These are phyloP conservation scores for Gandaritis pyraliata DNA, from an alignment of 2,888 invertebrate species.

Conservation along the genomic window DNA sequence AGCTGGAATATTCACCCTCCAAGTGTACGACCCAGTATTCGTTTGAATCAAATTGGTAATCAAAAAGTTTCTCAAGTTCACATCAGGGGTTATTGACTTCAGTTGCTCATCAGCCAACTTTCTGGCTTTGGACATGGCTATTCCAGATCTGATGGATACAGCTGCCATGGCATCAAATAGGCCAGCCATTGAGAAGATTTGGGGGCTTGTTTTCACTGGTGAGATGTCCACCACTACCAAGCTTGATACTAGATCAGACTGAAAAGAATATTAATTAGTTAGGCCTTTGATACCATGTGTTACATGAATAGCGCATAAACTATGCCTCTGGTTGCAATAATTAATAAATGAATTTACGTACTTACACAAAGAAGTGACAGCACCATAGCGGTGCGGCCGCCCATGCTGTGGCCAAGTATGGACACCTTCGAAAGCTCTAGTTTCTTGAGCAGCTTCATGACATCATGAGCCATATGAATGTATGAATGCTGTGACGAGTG, in stretches of 20 bases:
- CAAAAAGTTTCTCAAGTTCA: conserved; percentile 89
- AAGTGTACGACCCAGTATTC: conserved; percentile 86
- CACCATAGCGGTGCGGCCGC: conserved; percentile 95
- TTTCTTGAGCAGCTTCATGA: conserved; percentile 85
- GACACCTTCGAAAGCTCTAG: conserved; percentile 86
- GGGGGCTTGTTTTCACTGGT: conserved; percentile 86
- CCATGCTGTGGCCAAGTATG: conserved; percentile 97
- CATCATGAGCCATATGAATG: conserved; percentile 87
- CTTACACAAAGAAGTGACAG: conserved; percentile 88
- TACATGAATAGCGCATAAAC: neutral
- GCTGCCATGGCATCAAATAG: conserved; percentile 88
- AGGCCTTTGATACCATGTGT: neutral
- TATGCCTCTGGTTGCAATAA: neutral
- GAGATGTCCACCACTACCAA: conserved; percentile 89
- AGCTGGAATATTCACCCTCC: conserved; percentile 92
- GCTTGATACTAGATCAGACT: conserved; percentile 86
- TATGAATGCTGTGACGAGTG: conserved; percentile 91
- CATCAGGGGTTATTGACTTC: conserved; percentile 81
- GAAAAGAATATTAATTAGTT: conserved; percentile 43
- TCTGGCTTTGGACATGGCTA: conserved; percentile 88
- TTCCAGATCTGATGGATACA: conserved; percentile 84
- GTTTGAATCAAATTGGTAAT: conserved; percentile 92
- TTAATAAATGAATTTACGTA: conserved; percentile 52
- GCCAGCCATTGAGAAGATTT: conserved; percentile 85
- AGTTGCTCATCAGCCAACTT: conserved; percentile 86